Conservation (phyloP, 2,797 vertebrate genomes). For the Neostethus bicornis region DNA sequence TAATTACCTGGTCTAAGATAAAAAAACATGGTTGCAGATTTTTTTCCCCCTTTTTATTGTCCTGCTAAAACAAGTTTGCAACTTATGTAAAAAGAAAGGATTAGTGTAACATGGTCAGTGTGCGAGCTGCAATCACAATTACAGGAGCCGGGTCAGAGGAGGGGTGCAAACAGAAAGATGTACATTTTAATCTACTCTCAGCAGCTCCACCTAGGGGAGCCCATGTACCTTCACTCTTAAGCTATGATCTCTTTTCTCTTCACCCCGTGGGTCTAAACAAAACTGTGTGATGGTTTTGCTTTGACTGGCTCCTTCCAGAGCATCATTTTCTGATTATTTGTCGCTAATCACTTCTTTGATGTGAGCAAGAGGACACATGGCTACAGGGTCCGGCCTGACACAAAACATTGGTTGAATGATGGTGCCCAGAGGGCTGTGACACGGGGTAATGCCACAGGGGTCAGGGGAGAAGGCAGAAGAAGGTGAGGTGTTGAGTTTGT, state of each 20-base stretch:
- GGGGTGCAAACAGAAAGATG: constrained; percentile 7
- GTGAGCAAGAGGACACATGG: constrained; percentile 51
- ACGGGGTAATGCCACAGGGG: constrained; percentile 49
- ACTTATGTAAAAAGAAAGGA: constrained; percentile 7
- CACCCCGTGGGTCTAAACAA: constrained; percentile 31
- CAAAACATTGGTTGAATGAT: constrained; percentile 61
- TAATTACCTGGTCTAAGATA: not conserved
- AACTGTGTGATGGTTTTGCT: constrained; percentile 29
- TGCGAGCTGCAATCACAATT: constrained; percentile 21
- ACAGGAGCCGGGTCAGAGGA: constrained; percentile 7
- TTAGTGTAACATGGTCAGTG: constrained; percentile 4
- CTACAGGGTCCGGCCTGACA: constrained; percentile 63
- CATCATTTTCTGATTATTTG: constrained; percentile 50
- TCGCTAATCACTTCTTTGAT: constrained; percentile 59
- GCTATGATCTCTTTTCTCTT: constrained; percentile 7
- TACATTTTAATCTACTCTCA: constrained; percentile 48
- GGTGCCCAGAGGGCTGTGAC: constrained; percentile 62
- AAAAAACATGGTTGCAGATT: not conserved
- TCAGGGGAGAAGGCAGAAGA: constrained; percentile 72
- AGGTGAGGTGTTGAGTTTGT: constrained; percentile 77
- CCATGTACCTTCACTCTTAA: constrained; percentile 14
- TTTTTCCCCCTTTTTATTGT: constrained; percentile 7
- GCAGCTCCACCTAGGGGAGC: constrained; percentile 75
- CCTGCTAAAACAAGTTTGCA: not conserved
- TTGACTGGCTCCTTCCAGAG: constrained; percentile 18